Percentiles rank a stretch among this genome's conserved stretches.
These are phyloP conservation scores for Penaeus indicus DNA, from an alignment of 1,140 invertebrate genomes.

Conservation along the genomic window DNA sequence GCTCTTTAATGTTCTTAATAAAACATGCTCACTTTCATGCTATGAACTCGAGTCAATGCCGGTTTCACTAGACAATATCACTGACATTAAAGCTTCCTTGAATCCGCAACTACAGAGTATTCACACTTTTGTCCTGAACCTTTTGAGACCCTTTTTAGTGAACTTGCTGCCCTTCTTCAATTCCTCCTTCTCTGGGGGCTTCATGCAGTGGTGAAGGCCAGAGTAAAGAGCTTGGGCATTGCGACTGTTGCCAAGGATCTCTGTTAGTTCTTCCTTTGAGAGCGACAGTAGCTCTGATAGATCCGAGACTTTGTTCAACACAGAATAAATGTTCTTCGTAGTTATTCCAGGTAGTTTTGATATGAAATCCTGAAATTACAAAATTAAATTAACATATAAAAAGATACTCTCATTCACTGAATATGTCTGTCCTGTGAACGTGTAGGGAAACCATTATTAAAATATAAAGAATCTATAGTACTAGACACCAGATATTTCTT, in stretches of 20 bases:
- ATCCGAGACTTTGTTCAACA: constrained; percentile 85
- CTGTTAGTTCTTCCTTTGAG: constrained; percentile 76
- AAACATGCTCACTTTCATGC: too few species aligned
- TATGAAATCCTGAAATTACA: constrained; percentile 85
- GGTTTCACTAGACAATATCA: too few species aligned
- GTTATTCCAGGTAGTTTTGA: constrained; percentile 91
- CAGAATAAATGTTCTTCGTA: constrained; percentile 84
- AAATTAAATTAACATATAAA: background rate
- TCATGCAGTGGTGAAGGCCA: constrained; percentile 69
- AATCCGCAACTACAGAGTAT: too few species aligned
- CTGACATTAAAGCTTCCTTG: too few species aligned
- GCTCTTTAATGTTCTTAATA: too few species aligned
- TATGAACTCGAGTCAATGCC: too few species aligned
- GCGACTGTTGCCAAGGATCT: constrained; percentile 76
- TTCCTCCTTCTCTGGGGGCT: constrained; percentile 47
- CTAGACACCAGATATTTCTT: background rate
- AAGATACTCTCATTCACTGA: too few species aligned
- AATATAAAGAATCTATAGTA: background rate
- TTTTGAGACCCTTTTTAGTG: constrained; percentile 47
- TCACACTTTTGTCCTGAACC: constrained; percentile 21
- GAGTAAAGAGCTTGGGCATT: constrained; percentile 71
- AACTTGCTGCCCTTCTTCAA: constrained; percentile 38
- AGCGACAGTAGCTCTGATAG: constrained; percentile 73
- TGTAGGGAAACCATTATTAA: too few species aligned
- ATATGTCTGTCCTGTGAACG: too few species aligned